These are phyloP conservation scores for Caenorhabditis panamensis DNA, from an alignment of 2,888 invertebrate species.

Conservation along the genomic window DNA sequence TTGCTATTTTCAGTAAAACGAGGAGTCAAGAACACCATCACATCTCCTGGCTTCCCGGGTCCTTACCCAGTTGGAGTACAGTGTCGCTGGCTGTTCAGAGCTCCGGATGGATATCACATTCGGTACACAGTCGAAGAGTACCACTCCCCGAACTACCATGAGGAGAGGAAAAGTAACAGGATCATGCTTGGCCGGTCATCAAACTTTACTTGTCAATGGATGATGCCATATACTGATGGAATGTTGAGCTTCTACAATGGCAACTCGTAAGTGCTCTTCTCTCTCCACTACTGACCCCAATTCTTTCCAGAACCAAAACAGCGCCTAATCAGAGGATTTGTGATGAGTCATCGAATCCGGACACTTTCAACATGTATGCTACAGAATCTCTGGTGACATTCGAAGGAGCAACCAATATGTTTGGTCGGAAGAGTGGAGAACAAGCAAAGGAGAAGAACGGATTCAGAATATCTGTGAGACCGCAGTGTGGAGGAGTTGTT, in stretches of 20 bases:
- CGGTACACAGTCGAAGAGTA: constrained; percentile 67
- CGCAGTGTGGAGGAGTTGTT: constrained; percentile 75
- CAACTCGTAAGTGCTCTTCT: constrained; percentile 12
- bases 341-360: constrained; percentile 40
- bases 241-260: constrained; percentile 42
- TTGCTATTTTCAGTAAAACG: constrained; percentile 49
- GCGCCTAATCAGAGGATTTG: constrained; percentile 41
- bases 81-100: constrained; percentile 73
- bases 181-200: background rate
- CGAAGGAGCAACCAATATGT: constrained; percentile 66
- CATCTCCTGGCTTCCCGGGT: constrained; percentile 63
- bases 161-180: constrained; percentile 4
- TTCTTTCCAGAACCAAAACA: background rate
- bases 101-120: constrained; percentile 72
- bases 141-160: constrained; percentile 63
- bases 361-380: constrained; percentile 24
- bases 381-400: constrained; percentile 69
- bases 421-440: constrained; percentile 60
- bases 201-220: constrained; percentile 28
- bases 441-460: constrained; percentile 63
- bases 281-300: too few species aligned
- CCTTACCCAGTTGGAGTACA: constrained; percentile 65
- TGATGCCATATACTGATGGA: constrained; percentile 37
- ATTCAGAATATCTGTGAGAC: constrained; percentile 67
- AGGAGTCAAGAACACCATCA: constrained; percentile 30